Base-by-base conservation (phyloP, 2,888 invertebrate genomes). In the Augiades crinisus region DNA sequence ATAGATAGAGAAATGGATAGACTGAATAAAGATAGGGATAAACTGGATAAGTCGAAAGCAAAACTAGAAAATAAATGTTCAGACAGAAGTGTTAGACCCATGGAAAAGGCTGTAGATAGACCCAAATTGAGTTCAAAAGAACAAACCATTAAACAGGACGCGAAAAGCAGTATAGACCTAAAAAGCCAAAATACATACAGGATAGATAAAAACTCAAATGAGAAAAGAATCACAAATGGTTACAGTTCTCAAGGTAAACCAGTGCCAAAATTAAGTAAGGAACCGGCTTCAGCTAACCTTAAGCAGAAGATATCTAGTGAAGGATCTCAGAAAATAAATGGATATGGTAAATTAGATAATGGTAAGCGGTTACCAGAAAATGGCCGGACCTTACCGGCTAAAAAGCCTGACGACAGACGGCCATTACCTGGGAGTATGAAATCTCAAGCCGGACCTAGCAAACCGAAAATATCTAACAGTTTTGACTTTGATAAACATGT, bases 401-500 rank as follows among this genome's bases (percentile, higher is more conserved):
- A 71, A 53, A 67, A 68, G 54, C 69, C 78, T 5, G 84, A 84
- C 19, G 82, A 81, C 6, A 79, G 64, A 31, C 68, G 62, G 52
- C 14, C 60, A 19, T 58, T 62, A 30, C 57, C 63, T 2, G 54
- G 57, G 43, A 57, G 38, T 54, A 60, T 60, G 21, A 79, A 70
- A 57, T 12, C 62, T 7, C 63, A 64, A 34, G 67, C 79, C 0
- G 77, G 78, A 4, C 56, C 81, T 2, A 83, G 81, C 56, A 85
- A 85, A 55, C 67, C 73, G 2, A 71, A 67, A 50, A 52, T 74
- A 1, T 54, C 71, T 0, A 82, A 76, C 59, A 75, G 72, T 43
- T 89, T 89, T 61, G 89, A 89, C 62, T 89, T 89, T 54, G 87
- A 88, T 55, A 87, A 81, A 61, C 87, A 88, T 61, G 83, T 89